Percentiles rank a stretch among this genome's conserved stretches.
Evolutionary conservation across 2,888 invertebrate genomes (phyloP).

Genomic region (Ormyrus rosae): DNA sequence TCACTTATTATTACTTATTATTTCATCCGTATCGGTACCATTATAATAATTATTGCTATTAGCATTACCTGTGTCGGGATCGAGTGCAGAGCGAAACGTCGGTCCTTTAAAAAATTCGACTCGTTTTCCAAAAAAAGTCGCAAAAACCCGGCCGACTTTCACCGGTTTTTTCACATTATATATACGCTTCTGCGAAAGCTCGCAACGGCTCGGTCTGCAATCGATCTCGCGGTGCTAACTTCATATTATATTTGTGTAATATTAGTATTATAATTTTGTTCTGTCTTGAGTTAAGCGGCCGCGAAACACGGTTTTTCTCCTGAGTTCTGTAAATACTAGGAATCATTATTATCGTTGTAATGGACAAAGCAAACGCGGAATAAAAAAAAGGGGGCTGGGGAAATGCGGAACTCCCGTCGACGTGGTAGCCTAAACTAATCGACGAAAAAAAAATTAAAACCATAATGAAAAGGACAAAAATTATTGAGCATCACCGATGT

Average conservation of each 20-base stretch:
- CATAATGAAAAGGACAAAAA: slow-evolving; percentile 43
- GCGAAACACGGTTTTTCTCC: slow-evolving; percentile 54
- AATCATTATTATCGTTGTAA: slow-evolving; percentile 63
- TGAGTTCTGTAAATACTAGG: slow-evolving; percentile 67
- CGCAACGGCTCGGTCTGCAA: slow-evolving; percentile 41
- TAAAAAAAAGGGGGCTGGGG: slow-evolving; percentile 56
- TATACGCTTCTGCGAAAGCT: neutral
- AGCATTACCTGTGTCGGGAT: slow-evolving; percentile 63
- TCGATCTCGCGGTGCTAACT: slow-evolving; percentile 47
- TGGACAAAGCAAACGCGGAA: slow-evolving; percentile 52
- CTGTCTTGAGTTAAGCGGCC: slow-evolving; percentile 59
- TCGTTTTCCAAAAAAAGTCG: slow-evolving; percentile 5
- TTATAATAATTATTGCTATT: slow-evolving; percentile 62
- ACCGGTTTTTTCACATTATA: neutral
- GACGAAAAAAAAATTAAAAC: slow-evolving; percentile 52
- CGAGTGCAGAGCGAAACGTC: slow-evolving; percentile 63
- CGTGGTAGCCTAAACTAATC: slow-evolving; percentile 61
- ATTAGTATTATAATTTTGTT: slow-evolving; percentile 65
- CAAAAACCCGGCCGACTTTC: too few relatives aligned
- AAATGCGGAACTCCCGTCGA: slow-evolving; percentile 63
- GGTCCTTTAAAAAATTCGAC: slow-evolving; percentile 42
- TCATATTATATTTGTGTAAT: slow-evolving; percentile 68
- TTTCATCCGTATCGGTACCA: slow-evolving; percentile 58
- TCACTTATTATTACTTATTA: slow-evolving; percentile 62
- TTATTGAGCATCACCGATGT: slow-evolving; percentile 53